A percentile compares a stretch with the other conserved stretches of the same genome.
Evolutionary conservation across 2,113 vertebrate genomes (phyloP).

Genomic region (Chinchilla lanigera): DNA sequence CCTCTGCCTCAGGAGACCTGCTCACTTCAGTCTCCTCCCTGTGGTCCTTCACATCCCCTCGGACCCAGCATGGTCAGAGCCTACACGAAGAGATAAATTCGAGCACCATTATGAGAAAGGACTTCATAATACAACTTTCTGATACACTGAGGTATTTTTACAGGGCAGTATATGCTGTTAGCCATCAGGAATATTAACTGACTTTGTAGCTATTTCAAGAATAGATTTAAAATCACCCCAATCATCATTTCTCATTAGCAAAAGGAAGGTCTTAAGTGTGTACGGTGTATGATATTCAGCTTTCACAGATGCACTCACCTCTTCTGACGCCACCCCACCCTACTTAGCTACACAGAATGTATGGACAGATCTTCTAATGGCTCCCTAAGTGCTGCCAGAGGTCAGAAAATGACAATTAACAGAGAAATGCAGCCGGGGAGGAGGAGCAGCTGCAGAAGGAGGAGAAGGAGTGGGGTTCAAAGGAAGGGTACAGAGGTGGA

Average conservation of each 20-base stretch:
- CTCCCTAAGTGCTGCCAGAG: neutral
- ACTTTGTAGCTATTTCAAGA: constrained; percentile 48
- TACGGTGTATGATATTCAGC: neutral
- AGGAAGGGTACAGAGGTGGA: too few species aligned
- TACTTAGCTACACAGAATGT: neutral
- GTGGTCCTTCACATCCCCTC: neutral
- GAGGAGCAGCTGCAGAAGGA: neutral
- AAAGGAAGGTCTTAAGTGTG: neutral
- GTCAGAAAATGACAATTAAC: neutral
- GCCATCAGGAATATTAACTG: constrained; percentile 46
- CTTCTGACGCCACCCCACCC: neutral
- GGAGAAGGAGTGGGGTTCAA: neutral
- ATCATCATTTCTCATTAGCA: constrained; percentile 41
- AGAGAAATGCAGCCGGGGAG: neutral
- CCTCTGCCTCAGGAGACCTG: neutral
- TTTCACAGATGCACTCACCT: neutral
- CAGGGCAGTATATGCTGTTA: neutral
- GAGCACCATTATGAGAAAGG: neutral
- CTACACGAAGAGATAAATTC: neutral
- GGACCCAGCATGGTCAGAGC: neutral
- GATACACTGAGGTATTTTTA: constrained; percentile 14
- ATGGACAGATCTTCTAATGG: neutral
- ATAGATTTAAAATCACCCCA: constrained; percentile 45
- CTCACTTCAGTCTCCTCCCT: neutral
- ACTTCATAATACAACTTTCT: constrained; percentile 25